phyloP scores from a whole-genome alignment of 2,888 invertebrate genomes.

The Priocnemis perturbator region DNA sequence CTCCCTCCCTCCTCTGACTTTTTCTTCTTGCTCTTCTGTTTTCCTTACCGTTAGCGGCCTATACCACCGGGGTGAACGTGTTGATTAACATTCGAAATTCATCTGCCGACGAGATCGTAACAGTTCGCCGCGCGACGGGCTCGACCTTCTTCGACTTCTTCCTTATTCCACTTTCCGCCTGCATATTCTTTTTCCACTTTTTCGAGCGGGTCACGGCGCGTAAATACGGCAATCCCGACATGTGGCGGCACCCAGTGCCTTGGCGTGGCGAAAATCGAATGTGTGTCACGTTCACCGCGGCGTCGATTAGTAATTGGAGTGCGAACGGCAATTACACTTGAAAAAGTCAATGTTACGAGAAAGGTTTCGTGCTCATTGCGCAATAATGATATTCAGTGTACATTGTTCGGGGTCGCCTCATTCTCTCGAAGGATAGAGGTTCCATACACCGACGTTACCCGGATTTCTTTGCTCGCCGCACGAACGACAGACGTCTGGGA shows the following conservation, averaged over 20 bases:
- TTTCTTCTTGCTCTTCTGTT: conserved; percentile 18
- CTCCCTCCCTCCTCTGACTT: conserved; percentile 30
- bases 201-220: neutral
- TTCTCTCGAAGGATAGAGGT: no score
- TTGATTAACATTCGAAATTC: conserved; percentile 40
- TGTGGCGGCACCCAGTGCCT: neutral
- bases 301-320: conserved; percentile 57
- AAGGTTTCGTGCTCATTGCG: conserved; percentile 40
- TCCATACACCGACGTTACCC: no score
- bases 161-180: neutral
- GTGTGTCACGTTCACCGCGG: conserved; percentile 55
- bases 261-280: conserved; percentile 49
- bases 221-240: neutral
- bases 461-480: no score
- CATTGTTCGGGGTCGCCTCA: no score
- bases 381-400: conserved; percentile 25
- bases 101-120: conserved; percentile 11
- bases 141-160: neutral
- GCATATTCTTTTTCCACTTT: neutral
- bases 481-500: no score
- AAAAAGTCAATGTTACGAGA: conserved; percentile 58
- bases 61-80: conserved; percentile 21
- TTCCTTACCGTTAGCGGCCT: conserved; percentile 35
- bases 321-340: conserved; percentile 53
- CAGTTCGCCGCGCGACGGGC: no score